Evolutionary conservation across 2,888 invertebrate genomes (phyloP).

Genomic region (Eristalinus aeneus): DNA sequence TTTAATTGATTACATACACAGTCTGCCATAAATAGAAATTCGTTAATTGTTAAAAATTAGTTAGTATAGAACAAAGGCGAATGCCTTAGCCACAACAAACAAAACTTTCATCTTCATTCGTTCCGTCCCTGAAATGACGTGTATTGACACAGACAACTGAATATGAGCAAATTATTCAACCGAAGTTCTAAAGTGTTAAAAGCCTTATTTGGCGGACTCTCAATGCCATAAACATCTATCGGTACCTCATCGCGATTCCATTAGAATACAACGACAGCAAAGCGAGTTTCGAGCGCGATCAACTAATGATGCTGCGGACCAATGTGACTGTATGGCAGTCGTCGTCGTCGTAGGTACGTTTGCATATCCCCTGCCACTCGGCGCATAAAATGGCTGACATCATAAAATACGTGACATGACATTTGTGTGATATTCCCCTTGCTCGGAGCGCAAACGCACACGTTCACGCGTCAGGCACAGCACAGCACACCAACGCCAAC

Average conservation of each 20-base stretch:
- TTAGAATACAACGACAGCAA: background rate
- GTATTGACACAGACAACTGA: background rate
- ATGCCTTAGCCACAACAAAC: too few species aligned
- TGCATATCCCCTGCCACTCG: background rate
- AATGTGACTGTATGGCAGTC: background rate
- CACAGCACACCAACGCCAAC: background rate
- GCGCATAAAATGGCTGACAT: slow-evolving; percentile 16
- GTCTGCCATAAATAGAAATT: too few species aligned
- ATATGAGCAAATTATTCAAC: background rate
- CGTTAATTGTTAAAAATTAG: too few species aligned
- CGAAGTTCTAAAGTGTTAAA: background rate
- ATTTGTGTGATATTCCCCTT: slow-evolving; percentile 29
- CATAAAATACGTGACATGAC: slow-evolving; percentile 34
- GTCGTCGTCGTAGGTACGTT: background rate
- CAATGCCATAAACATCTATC: background rate
- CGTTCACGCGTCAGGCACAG: background rate
- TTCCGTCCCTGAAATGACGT: background rate
- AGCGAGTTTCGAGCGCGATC: background rate
- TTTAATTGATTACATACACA: too few species aligned
- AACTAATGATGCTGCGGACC: background rate
- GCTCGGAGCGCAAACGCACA: background rate
- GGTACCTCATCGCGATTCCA: background rate
- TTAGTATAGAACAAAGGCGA: background rate
- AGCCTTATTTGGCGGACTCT: background rate
- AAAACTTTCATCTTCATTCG: background rate